Conservation (phyloP, 2,888 invertebrate species). For the Alcis repandata region DNA sequence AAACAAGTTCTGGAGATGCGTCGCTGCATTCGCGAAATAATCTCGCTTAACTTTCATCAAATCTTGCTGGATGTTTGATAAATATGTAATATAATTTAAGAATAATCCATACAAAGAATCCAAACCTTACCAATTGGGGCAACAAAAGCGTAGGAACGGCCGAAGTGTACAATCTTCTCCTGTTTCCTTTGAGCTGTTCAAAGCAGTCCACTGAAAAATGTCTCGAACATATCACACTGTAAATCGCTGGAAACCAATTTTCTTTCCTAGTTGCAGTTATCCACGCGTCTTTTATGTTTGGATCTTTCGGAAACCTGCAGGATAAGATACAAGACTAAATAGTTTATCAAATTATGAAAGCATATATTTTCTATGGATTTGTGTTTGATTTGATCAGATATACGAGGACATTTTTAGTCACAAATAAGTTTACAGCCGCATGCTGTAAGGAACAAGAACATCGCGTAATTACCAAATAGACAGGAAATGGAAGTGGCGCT, state of each 20-base stretch:
- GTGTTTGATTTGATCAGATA: too few species aligned
- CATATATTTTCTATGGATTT: too few species aligned
- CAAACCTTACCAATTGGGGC: conserved; percentile 2
- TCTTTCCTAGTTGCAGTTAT: conserved; percentile 37
- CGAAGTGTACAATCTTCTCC: conserved; percentile 26
- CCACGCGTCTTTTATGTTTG: conserved; percentile 38
- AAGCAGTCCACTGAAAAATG: conserved; percentile 44
- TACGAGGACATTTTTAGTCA: too few species aligned
- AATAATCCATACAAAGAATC: background rate
- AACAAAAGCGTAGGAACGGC: conserved; percentile 25
- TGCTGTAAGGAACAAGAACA: too few species aligned
- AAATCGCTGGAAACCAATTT: conserved; percentile 39
- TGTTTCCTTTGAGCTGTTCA: conserved; percentile 29
- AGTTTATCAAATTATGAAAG: background rate
- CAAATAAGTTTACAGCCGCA: too few species aligned
- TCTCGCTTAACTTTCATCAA: too few species aligned
- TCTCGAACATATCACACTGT: conserved; percentile 45
- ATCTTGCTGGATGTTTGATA: too few species aligned
- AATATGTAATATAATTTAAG: too few species aligned
- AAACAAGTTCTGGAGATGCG: too few species aligned
- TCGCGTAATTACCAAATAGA: too few species aligned
- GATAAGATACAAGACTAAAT: background rate
- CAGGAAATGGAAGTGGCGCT: too few species aligned
- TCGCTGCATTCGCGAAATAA: too few species aligned
- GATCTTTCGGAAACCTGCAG: conserved; percentile 38